Evolutionary conservation across 1,140 invertebrate species (phyloP).

Genomic region (Nasonia vitripennis): DNA sequence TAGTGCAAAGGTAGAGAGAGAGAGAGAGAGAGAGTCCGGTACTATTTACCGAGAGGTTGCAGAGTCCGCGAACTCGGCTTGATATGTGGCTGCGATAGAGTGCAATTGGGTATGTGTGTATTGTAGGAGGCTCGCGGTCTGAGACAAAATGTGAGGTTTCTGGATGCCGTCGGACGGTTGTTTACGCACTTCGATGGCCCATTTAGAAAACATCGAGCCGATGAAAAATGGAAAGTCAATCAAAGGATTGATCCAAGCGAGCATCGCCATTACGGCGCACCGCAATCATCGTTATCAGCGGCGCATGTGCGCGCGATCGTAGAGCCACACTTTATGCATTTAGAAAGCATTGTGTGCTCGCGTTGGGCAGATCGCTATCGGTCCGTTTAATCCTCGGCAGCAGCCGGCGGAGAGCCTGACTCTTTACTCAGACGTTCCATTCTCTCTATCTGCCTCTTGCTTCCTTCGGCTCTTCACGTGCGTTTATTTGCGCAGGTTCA

Average conservation of each 20-base stretch:
- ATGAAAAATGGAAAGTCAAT: too few relatives aligned
- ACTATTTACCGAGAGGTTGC: neutral
- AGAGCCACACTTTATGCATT: slow-evolving; percentile 38
- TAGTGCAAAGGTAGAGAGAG: slow-evolving; percentile 18
- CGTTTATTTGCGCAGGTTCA: neutral
- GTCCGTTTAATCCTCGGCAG: neutral
- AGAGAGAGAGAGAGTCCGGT: neutral
- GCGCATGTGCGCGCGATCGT: neutral
- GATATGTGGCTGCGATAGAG: neutral
- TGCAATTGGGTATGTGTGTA: neutral
- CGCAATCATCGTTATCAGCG: neutral
- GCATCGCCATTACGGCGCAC: too few relatives aligned
- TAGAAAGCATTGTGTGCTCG: slow-evolving; percentile 37
- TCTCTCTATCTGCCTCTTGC: neutral
- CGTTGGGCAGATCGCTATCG: neutral
- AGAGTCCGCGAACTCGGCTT: neutral
- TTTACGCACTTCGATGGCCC: neutral
- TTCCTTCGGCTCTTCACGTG: neutral
- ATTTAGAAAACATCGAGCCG: neutral
- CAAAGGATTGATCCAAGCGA: too few relatives aligned
- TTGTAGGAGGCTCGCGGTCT: neutral
- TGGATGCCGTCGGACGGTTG: too few relatives aligned
- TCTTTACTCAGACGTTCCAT: neutral
- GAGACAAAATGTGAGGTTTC: too few relatives aligned
- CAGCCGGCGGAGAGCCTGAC: too few relatives aligned